Base-by-base conservation (phyloP, 2,113 vertebrate genomes). In the Bos taurus region DNA sequence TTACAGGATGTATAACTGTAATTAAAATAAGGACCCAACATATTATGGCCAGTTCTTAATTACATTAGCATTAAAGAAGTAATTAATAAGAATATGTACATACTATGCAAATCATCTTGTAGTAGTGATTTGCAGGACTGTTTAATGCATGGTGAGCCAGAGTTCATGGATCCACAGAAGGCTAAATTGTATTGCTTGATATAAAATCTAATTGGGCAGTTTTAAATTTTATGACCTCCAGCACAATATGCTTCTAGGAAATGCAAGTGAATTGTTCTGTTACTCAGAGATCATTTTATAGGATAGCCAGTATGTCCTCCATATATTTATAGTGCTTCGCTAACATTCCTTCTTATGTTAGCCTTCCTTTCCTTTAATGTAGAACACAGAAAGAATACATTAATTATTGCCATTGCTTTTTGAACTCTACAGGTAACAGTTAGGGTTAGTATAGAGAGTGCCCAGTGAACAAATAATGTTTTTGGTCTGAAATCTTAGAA, bases 171-270 rank as follows among this genome's bases (percentile, higher is more conserved):
- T 85, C 7, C 43, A 86, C 85, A 57, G 57, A 96, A 64, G 54
- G 80, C 62, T 94, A n/a, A 95, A 90, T 33, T 97, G 54, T 88
- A 74, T 91, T 85, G 59, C 80, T 91, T 96, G 67, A 83, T 84
- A 93, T 96, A 95, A 97, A 98, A 96, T 95, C 82, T 97, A 98
- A 98, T 96, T 98, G 97, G 82, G 40, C 85, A 84, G 88, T 96
- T 98, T 98, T 96, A 97, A 97, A 97, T 88, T 97, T 88, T 96
- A 96, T 94, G 46, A 80, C 16, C 6, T 48, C 11, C 25, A 67
- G n/a, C 80, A 80, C 40, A 77, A 91, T 86, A 30, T 5, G 2
- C 13, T 97, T 96, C 50, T 56, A 71, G 92, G 90, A 98, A 98
- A 96, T 48, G 59, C 48, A 50, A 97, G 23, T 30, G 59, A 86